Base-by-base conservation (phyloP, 1,140 invertebrate species). In the Lepeophtheirus salmonis region DNA sequence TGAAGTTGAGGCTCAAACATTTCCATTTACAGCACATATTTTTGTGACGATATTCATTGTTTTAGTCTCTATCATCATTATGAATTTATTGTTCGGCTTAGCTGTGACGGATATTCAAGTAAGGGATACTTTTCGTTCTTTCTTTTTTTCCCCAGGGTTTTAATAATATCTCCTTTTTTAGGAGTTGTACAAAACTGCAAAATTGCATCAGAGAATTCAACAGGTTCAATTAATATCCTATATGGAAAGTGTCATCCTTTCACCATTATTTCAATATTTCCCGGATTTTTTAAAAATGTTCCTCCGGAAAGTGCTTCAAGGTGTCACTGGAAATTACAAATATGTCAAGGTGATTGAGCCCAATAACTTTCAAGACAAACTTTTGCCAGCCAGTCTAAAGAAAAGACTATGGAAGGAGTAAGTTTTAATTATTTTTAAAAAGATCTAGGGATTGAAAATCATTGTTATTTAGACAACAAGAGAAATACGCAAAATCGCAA, bases 11-110 rank as follows among this genome's bases (percentile, higher is more conserved):
- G 70, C 74, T 1, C 68, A 71, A 18, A 71, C 71, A 26, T 82
- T 82, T 68, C 78, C 78, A 0, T 75, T 79, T 0, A 86, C 84
- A 0, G 75, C 84, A 0, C 84, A 88, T 65, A 71, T 83, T 3
- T 77, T 88, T 67, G 82, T 86, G 62, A 68, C 84, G 3, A 74
- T 78, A 26, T 89, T 88, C 72, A 81, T 87, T 0, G 71, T 89
- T 1, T 70, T 89, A 2, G 83, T 87, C 0, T 86, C 85, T 0
- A 77, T 88, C n/a, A 85, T 89, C 65, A 68, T 89, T 51, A 85
- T 84, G 20, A 89, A 89, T 71, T 68, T 89, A 2, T 76, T 88
- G 68, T 80, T 86, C 14, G 83, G 83, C 64, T 83, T 86, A 61
- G 83, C 83, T 0, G 83, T 86, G 0, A 80, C 83, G 60, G 83